Evolutionary conservation across 2,113 vertebrate species (phyloP).

Genomic region (Tetraodon nigroviridis): DNA sequence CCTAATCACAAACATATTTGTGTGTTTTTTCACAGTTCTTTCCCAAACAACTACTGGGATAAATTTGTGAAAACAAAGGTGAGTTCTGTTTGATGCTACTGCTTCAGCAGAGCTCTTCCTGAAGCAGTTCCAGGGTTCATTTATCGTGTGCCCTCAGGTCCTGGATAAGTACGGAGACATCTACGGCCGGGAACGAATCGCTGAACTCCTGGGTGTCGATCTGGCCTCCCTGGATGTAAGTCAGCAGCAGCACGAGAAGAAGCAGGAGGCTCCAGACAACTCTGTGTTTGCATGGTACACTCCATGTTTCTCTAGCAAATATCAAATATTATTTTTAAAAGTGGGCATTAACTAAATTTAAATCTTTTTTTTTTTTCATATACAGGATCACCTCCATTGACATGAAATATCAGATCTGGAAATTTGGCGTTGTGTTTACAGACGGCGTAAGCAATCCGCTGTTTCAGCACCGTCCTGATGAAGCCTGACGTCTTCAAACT

Average conservation of each 20-base stretch:
- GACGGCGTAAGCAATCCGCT: constrained; percentile 80
- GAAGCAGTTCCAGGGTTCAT: neutral
- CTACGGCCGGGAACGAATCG: constrained; percentile 87
- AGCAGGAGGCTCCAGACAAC: constrained; percentile 77
- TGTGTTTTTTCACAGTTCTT: constrained; percentile 74
- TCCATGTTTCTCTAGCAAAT: neutral
- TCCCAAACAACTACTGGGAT: constrained; percentile 94
- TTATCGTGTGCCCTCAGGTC: constrained; percentile 67
- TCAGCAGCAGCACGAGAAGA: constrained; percentile 83
- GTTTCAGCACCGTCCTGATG: neutral
- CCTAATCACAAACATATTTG: neutral
- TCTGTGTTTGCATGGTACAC: constrained; percentile 82
- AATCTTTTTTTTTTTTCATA: neutral
- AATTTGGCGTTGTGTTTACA: constrained; percentile 92
- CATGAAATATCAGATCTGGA: constrained; percentile 93
- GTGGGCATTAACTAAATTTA: neutral
- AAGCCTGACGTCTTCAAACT: neutral
- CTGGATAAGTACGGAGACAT: constrained; percentile 91
- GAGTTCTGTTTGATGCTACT: constrained; percentile 24
- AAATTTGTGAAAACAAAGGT: constrained; percentile 95
- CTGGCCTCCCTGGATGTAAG: constrained; percentile 86
- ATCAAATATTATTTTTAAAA: neutral
- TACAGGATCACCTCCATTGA: constrained; percentile 83
- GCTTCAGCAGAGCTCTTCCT: neutral
- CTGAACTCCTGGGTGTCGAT: constrained; percentile 88